Evolutionary conservation across 2,888 invertebrate genomes (phyloP).

Genomic region (Lithophane ornitopus): DNA sequence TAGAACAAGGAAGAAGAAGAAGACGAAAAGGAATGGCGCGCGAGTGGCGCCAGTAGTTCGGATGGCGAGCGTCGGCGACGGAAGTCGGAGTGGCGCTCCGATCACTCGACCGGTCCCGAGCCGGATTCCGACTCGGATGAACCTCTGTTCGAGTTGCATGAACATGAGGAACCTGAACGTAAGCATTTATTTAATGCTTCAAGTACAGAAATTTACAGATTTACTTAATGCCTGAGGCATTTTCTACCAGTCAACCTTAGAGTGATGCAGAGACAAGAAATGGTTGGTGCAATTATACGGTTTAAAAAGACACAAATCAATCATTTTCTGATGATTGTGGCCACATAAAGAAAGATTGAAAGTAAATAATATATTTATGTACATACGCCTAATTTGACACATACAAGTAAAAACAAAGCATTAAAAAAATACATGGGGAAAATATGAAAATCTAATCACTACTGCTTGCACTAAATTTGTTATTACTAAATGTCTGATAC

Average conservation of each 20-base stretch:
- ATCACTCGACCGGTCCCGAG: slow-evolving; percentile 83
- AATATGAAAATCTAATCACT: background rate
- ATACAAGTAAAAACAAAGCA: background rate
- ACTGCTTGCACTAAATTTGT: background rate
- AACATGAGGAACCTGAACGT: slow-evolving; percentile 82
- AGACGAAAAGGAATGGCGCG: slow-evolving; percentile 83
- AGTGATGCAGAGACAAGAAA: too few relatives aligned
- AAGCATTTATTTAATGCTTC: slow-evolving; percentile 5
- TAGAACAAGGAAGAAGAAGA: slow-evolving; percentile 77
- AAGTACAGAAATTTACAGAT: too few relatives aligned
- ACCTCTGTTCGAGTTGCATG: slow-evolving; percentile 82
- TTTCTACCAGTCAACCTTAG: too few relatives aligned
- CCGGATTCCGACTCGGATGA: slow-evolving; percentile 85
- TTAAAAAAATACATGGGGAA: background rate
- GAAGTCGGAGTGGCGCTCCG: slow-evolving; percentile 76
- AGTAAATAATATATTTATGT: background rate
- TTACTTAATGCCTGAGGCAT: too few relatives aligned
- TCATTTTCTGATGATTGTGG: background rate
- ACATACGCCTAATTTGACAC: background rate
- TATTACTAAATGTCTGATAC: background rate
- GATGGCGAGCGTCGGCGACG: slow-evolving; percentile 64
- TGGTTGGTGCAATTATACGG: too few relatives aligned
- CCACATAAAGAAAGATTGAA: background rate
- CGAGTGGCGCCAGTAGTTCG: slow-evolving; percentile 79
- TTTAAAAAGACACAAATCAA: background rate